Evolutionary conservation across 2,888 invertebrate species (phyloP), one percentile per base, ranked within the genome.

Genomic region (Tolmerus cingulatus): DNA sequence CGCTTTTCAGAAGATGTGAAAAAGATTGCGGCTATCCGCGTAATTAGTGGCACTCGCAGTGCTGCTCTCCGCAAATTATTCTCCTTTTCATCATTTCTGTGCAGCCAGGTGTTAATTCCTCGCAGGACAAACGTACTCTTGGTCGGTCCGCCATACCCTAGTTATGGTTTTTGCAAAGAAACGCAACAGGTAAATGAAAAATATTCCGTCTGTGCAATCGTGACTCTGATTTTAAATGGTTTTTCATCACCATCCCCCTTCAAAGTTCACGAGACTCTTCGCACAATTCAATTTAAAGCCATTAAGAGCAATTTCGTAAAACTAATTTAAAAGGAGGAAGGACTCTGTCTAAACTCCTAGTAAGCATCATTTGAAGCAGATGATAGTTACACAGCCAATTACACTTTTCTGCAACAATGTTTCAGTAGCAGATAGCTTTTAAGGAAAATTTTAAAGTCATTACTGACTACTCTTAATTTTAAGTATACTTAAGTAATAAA

Each of bases 1-100:
- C 85, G 85, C 74, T 85, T 74, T 76, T 74, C 74, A 85, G 23
- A 85, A 85, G 85, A 85, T 46, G 23, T 74, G 85, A 74, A 85
- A 85, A 85, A 85, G 85, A 85, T 85, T 85, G 85, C 74, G 85
- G 85, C 85, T 85, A 85, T 74, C 74, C 51, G 74, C 85, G 74
- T 37, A 85, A 85, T 85, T 85, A 85, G 74, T 43, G 37, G 85
- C 37, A n/a, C 23, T 85, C 40, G 57, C 37, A 46, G 27, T 30
- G 43, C 74, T 74, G 43, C 12, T 74, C 19, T 19, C 30, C 30
- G 74, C 34, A 46, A 74, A 43, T 74, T 23, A 46, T 27, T 74
- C 40, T 46, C 19, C 40, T 74, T 74, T 74, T 57, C 74, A 40
- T 43, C 27, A 57, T 85, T 85, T 19, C 30, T 43, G 74, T 85